Conservation (phyloP, 2,888 invertebrate species). For the Plagodis pulveraria region DNA sequence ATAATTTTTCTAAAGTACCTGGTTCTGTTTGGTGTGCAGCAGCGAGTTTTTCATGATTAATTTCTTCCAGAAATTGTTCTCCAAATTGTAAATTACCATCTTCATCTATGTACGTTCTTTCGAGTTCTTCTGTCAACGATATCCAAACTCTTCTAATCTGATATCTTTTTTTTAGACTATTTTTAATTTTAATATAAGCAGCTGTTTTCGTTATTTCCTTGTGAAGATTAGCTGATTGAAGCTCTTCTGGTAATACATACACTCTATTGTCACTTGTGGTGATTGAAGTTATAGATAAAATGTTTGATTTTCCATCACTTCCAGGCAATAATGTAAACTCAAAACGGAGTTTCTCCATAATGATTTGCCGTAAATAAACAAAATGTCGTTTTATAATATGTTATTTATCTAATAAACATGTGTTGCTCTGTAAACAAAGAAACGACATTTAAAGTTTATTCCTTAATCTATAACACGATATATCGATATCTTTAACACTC, state of each 20-base stretch:
- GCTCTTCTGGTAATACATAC: constrained; percentile 12
- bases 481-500: too few species aligned
- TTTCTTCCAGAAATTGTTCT: constrained; percentile 4
- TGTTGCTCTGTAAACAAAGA: too few species aligned
- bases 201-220: too few species aligned
- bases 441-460: too few species aligned
- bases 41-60: background rate
- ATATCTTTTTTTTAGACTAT: too few species aligned
- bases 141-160: too few species aligned
- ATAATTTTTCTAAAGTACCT: constrained; percentile 22
- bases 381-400: background rate
- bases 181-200: background rate
- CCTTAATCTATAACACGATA: too few species aligned
- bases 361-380: background rate
- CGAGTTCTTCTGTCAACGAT: too few species aligned
- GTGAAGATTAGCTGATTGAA: too few species aligned
- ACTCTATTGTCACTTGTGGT: constrained; percentile 13
- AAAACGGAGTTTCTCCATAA: constrained; percentile 8
- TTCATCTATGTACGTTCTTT: too few species aligned
- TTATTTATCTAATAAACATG: too few species aligned
- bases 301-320: constrained; percentile 6
- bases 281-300: constrained; percentile 3
- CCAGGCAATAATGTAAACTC: constrained; percentile 6
- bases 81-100: background rate
- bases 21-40: constrained; percentile 8